A percentile compares a stretch with the other conserved stretches of the same genome.
phyloP scores from a whole-genome alignment of 2,888 invertebrate species.

The Branchellion lobata region DNA sequence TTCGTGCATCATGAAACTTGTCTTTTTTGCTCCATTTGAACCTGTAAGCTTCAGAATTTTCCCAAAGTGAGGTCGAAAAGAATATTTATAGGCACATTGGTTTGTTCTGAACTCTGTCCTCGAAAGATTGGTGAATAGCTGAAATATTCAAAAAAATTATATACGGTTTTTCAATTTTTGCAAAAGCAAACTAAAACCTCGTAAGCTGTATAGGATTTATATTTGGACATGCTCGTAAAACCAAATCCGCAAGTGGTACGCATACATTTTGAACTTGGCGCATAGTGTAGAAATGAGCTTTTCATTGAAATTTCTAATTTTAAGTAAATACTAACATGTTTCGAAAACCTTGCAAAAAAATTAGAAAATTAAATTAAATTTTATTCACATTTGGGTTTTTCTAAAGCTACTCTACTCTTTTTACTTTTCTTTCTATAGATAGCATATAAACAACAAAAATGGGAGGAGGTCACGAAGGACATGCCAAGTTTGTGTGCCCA shows the following conservation, averaged over 20 bases:
- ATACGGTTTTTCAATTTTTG: neutral
- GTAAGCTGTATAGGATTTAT: neutral
- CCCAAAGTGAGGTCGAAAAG: constrained; percentile 1
- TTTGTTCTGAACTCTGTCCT: neutral
- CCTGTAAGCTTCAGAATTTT: constrained; percentile 17
- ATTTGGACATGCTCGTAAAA: no score
- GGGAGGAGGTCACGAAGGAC: constrained; percentile 42
- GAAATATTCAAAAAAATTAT: neutral
- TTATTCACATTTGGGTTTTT: no score
- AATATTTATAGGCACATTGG: neutral
- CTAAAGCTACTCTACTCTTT: no score
- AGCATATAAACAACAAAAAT: constrained; percentile 21
- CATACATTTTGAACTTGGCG: no score
- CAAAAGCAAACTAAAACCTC: neutral
- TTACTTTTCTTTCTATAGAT: no score
- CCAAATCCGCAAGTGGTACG: no score
- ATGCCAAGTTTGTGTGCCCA: constrained; percentile 50
- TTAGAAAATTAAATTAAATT: no score
- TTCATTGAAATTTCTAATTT: no score
- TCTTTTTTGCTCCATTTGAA: neutral
- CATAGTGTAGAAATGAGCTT: no score
- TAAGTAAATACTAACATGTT: no score
- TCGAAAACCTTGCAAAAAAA: no score
- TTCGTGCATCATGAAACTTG: neutral
- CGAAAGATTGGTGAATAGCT: neutral